Percentiles rank a stretch among this genome's conserved stretches.
Conservation (phyloP, 2,888 invertebrate genomes). For the Drosophila atroscutellata region DNA sequence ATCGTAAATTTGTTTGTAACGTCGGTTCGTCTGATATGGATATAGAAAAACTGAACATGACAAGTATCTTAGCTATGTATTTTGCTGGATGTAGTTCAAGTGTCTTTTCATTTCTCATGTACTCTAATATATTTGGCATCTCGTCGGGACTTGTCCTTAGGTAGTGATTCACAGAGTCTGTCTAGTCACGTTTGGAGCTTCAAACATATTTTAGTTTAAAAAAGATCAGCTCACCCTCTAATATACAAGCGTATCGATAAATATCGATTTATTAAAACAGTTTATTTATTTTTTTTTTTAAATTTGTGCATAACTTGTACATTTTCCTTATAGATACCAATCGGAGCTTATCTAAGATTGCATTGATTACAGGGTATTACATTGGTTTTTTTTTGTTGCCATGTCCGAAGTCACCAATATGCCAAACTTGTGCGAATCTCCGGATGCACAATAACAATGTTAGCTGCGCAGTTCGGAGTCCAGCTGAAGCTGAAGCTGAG, state of each 20-base stretch:
- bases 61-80: background rate
- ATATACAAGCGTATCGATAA: background rate
- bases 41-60: too few relatives aligned
- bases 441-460: constrained; percentile 48
- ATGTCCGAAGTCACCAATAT: constrained; percentile 64
- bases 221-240: background rate
- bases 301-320: background rate
- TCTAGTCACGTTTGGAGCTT: background rate
- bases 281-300: background rate
- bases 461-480: constrained; percentile 1
- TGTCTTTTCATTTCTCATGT: background rate
- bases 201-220: background rate
- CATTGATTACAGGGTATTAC: background rate
- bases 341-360: background rate
- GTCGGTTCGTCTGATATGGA: background rate
- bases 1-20: background rate
- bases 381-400: constrained; percentile 8
- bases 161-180: background rate
- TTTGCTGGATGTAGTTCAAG: background rate
- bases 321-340: background rate
- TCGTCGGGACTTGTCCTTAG: background rate
- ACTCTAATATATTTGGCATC: background rate
- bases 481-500: background rate
- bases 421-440: constrained; percentile 60
- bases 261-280: background rate